Percentiles rank a stretch among this genome's conserved stretches.
phyloP scores from a whole-genome alignment of 2,113 vertebrate genomes.

The Pardalotus punctatus region DNA sequence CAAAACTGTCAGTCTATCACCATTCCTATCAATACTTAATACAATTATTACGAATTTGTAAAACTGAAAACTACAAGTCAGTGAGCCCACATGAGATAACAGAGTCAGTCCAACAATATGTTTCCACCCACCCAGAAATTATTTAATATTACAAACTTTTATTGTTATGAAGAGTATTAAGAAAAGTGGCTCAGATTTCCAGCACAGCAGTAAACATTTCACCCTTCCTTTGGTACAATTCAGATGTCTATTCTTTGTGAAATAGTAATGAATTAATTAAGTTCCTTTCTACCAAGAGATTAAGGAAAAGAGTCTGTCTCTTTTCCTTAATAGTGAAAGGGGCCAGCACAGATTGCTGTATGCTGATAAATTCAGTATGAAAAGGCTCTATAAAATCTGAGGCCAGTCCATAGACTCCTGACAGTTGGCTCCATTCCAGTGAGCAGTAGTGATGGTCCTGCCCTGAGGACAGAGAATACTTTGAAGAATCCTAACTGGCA shows the following conservation, averaged over 20 bases:
- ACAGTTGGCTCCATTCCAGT: background rate
- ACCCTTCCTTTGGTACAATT: slow-evolving; percentile 59
- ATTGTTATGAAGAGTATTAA: slow-evolving; percentile 20
- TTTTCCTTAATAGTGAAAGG: too few relatives aligned
- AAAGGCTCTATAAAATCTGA: background rate
- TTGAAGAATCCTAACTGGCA: background rate
- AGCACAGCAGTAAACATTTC: slow-evolving; percentile 41
- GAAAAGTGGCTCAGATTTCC: slow-evolving; percentile 16
- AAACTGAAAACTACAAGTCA: background rate
- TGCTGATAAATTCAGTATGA: slow-evolving; percentile 34
- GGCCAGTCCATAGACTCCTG: background rate
- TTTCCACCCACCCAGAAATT: slow-evolving; percentile 27
- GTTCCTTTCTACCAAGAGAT: slow-evolving; percentile 57
- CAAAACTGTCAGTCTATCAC: background rate
- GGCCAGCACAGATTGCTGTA: too few relatives aligned
- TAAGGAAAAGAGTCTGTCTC: too few relatives aligned
- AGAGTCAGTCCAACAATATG: background rate
- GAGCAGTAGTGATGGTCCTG: background rate
- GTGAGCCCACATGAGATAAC: background rate
- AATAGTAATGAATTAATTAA: slow-evolving; percentile 56
- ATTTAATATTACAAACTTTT: slow-evolving; percentile 30
- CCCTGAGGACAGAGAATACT: background rate
- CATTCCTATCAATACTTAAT: background rate
- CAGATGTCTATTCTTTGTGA: slow-evolving; percentile 40
- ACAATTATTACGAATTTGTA: background rate